phyloP scores from a whole-genome alignment of 2,113 vertebrate species.

The Tetrax tetrax region DNA sequence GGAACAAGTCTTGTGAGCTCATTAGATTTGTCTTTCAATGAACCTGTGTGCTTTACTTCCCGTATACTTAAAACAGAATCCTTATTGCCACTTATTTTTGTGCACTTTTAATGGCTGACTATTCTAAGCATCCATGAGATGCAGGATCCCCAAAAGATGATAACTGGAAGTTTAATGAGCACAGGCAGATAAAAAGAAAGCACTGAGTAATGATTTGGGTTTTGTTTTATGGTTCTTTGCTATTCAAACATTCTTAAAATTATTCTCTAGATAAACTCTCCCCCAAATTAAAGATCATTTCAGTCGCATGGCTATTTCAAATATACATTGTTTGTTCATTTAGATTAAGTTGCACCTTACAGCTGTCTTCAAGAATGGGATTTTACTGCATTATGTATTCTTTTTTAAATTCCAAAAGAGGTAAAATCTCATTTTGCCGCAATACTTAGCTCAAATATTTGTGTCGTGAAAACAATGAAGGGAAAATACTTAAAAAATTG shows the following conservation, averaged over 20 bases:
- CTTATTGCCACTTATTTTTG: background rate
- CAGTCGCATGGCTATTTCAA: background rate
- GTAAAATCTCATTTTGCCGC: background rate
- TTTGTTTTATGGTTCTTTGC: conserved; percentile 13
- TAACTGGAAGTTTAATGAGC: background rate
- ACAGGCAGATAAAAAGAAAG: conserved; percentile 11
- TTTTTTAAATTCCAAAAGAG: background rate
- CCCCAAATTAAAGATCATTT: background rate
- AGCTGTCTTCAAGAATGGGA: background rate
- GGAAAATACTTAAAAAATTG: background rate
- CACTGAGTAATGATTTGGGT: background rate
- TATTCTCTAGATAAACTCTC: background rate
- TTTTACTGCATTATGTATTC: background rate
- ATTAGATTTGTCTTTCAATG: background rate
- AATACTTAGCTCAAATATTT: conserved; percentile 25
- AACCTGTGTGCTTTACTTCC: background rate
- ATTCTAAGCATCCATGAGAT: background rate
- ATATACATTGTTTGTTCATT: conserved; percentile 10
- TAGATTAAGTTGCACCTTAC: background rate
- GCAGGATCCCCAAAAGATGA: background rate
- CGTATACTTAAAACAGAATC: background rate
- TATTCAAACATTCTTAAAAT: conserved; percentile 27
- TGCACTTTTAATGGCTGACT: background rate
- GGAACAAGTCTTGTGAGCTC: background rate
- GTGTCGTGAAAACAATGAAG: background rate